Evolutionary conservation across 2,797 vertebrate species (phyloP).

Genomic region (Eospalax fontanierii): DNA sequence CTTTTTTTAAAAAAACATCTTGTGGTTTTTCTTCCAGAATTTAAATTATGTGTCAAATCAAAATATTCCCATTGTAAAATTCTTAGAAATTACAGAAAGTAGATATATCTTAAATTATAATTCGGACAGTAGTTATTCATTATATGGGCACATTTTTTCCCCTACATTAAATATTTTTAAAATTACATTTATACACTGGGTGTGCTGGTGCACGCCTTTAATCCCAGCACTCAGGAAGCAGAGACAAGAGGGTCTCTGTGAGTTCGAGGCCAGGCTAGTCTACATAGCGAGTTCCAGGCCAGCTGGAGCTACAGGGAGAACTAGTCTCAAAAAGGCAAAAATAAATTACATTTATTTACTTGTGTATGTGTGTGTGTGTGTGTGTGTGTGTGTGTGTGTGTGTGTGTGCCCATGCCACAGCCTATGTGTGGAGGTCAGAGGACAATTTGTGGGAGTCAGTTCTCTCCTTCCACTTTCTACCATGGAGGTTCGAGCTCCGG

Average conservation of each 20-base stretch:
- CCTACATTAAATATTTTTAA: neutral
- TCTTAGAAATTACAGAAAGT: conserved; percentile 24
- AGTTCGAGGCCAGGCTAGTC: too few species aligned
- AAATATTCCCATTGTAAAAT: neutral
- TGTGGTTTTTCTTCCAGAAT: conserved; percentile 62
- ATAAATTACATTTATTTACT: too few species aligned
- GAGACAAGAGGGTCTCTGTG: too few species aligned
- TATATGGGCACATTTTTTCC: neutral
- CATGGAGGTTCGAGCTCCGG: neutral
- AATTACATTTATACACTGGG: neutral
- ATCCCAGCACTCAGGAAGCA: too few species aligned
- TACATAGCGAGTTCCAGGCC: too few species aligned
- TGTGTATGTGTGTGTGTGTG: too few species aligned
- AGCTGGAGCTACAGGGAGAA: too few species aligned
- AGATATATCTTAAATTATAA: neutral
- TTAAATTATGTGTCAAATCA: conserved; percentile 48
- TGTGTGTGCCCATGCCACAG: too few species aligned
- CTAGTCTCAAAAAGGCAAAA: too few species aligned
- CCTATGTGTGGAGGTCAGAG: neutral
- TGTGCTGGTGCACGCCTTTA: too few species aligned
- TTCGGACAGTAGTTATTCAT: neutral
- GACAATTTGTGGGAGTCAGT: neutral
- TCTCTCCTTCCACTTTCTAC: neutral
- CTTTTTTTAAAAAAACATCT: neutral
- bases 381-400: too few species aligned